A percentile compares a stretch with the other conserved stretches of the same genome.
phyloP scores from a whole-genome alignment of 2,797 vertebrate genomes.

The Anguilla obscura region DNA sequence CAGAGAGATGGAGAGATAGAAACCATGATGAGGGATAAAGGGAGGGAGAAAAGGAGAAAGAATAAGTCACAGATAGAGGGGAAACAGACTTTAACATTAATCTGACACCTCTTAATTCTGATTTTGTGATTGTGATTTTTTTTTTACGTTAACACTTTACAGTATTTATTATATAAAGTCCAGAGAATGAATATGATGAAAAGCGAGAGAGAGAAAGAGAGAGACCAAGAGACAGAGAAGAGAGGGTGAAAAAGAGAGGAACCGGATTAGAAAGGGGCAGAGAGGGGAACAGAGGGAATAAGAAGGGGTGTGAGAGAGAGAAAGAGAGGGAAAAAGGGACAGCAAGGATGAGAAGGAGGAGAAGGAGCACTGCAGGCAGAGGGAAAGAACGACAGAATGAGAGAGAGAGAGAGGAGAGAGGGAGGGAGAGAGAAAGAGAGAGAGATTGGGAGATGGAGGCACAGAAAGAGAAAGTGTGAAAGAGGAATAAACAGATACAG shows the following conservation, averaged over 20 bases:
- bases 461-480: not conserved
- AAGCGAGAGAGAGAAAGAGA: constrained; percentile 2
- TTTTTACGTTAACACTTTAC: no score
- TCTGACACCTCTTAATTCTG: no score
- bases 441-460: not conserved
- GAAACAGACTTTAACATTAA: not conserved
- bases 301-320: constrained; percentile 15
- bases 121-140: no score
- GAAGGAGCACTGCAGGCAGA: not conserved
- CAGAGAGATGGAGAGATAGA: no score
- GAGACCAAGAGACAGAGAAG: not conserved
- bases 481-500: not conserved
- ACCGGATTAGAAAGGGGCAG: constrained; percentile 7
- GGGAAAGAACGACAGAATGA: not conserved
- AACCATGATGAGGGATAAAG: not conserved
- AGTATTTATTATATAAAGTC: no score
- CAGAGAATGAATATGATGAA: no score
- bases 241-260: constrained; percentile 32
- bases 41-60: not conserved
- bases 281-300: no score
- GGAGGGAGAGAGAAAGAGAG: not conserved
- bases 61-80: not conserved
- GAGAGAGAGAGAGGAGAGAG: not conserved
- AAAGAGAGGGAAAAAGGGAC: constrained; percentile 35
- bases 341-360: not conserved